Percentiles rank a stretch among this genome's conserved stretches.
phyloP scores from a whole-genome alignment of 1,140 invertebrate genomes.

The Saxidomus purpurata region DNA sequence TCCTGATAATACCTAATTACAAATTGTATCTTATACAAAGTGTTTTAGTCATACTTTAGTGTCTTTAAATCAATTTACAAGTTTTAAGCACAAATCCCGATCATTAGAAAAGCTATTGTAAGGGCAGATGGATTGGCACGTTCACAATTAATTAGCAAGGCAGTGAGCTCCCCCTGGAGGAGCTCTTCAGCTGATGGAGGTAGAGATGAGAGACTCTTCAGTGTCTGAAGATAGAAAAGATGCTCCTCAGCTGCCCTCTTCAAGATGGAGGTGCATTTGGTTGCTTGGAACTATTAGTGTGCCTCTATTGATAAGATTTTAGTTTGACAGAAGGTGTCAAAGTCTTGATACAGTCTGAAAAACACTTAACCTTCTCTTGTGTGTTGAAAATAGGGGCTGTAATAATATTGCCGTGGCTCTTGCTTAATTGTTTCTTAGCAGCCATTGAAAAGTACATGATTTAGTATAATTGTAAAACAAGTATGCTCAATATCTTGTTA shows the following conservation, averaged over 20 bases:
- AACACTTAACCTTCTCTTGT: conserved; percentile 54
- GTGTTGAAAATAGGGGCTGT: conserved; percentile 33
- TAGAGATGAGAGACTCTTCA: conserved; percentile 66
- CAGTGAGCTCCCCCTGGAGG: conserved; percentile 45
- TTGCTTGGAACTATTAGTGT: conserved; percentile 67
- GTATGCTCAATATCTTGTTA: neutral
- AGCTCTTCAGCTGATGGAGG: conserved; percentile 67
- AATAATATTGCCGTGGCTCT: neutral
- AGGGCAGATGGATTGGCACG: conserved; percentile 60
- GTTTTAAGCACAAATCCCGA: neutral
- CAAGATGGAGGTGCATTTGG: conserved; percentile 66
- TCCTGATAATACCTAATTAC: conserved; percentile 4
- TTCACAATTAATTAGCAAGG: conserved; percentile 67
- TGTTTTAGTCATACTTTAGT: conserved; percentile 18
- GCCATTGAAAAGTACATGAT: neutral
- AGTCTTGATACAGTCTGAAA: conserved; percentile 61
- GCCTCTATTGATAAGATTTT: conserved; percentile 57
- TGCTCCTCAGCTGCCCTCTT: conserved; percentile 69
- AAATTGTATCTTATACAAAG: neutral
- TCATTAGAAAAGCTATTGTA: conserved; percentile 60
- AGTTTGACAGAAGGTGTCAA: conserved; percentile 63
- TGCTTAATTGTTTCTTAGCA: neutral
- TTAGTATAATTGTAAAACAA: conserved; percentile 4
- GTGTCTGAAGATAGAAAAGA: conserved; percentile 68
- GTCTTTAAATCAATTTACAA: conserved; percentile 28